phyloP scores from a whole-genome alignment of 2,797 vertebrate genomes.

The Vultur gryphus region DNA sequence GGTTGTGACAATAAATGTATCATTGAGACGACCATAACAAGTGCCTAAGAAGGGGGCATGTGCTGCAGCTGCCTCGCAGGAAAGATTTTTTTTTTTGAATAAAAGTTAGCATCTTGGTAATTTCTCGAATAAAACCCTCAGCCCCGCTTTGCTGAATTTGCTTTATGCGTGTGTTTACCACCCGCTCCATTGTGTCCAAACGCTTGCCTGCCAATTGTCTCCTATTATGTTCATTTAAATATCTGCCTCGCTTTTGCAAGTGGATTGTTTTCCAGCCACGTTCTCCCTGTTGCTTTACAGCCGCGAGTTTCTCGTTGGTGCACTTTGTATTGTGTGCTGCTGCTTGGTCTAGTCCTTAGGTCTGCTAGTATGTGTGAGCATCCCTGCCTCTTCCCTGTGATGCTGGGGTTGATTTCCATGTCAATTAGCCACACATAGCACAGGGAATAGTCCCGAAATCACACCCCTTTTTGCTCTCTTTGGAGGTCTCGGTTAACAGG shows the following conservation, averaged over 20 bases:
- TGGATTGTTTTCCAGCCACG: accelerated
- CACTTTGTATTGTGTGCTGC: accelerated
- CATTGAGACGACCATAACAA: not conserved
- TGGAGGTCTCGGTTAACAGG: not conserved
- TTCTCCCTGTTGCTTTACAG: not conserved
- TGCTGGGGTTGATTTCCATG: not conserved
- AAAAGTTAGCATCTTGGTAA: not conserved
- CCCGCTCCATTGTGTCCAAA: accelerated
- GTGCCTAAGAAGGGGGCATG: not conserved
- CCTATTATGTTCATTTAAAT: not conserved
- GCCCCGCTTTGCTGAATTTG: not conserved
- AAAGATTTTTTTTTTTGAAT: not conserved
- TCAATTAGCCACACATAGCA: not conserved
- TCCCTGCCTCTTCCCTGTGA: not conserved
- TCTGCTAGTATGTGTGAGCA: not conserved
- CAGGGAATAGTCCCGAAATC: not conserved
- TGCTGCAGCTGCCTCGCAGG: not conserved
- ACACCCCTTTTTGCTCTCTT: accelerated
- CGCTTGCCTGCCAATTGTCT: not conserved
- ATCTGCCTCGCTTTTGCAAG: not conserved
- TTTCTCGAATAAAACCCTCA: not conserved
- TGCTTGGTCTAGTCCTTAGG: not conserved
- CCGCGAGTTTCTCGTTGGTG: accelerated
- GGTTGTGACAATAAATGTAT: not conserved
- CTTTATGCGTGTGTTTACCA: not conserved